phyloP scores from a whole-genome alignment of 2,888 invertebrate species.

The Sphaerophoria rueppellii region DNA sequence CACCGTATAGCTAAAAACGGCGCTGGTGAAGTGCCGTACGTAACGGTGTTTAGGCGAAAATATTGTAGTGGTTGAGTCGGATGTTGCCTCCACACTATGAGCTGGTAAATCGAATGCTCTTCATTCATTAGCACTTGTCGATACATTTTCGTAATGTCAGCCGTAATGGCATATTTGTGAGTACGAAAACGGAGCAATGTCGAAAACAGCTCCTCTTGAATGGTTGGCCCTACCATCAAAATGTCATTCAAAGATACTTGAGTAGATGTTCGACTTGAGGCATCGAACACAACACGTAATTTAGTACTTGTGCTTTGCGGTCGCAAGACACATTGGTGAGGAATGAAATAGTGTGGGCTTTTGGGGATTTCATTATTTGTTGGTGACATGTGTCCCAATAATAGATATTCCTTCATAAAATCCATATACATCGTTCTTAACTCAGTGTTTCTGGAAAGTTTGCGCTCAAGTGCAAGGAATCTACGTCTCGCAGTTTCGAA shows the following conservation, averaged over 20 bases:
- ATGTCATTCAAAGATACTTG: neutral
- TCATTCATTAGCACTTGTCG: slow-evolving; percentile 21
- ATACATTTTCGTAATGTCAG: slow-evolving; percentile 7
- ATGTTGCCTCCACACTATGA: too few species aligned
- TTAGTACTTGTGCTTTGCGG: slow-evolving; percentile 1
- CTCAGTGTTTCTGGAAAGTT: slow-evolving; percentile 32
- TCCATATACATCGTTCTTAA: slow-evolving; percentile 54
- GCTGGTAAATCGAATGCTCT: slow-evolving; percentile 27
- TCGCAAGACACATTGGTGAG: slow-evolving; percentile 44
- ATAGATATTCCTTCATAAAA: slow-evolving; percentile 63
- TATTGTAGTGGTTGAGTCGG: too few species aligned
- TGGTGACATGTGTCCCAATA: slow-evolving; percentile 58
- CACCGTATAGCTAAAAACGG: too few species aligned
- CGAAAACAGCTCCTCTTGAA: neutral
- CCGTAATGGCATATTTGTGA: neutral
- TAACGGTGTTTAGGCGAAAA: too few species aligned
- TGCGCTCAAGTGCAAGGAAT: neutral
- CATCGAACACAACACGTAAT: neutral
- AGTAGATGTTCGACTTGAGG: neutral
- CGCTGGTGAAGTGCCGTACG: too few species aligned
- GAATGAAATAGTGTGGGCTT: slow-evolving; percentile 33
- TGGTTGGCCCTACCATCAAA: neutral
- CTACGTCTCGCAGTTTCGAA: too few species aligned
- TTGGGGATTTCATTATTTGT: too few species aligned
- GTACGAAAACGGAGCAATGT: slow-evolving; percentile 1